These are phyloP conservation scores for Alloscopus bannaensis DNA, from an alignment of 2,888 invertebrate genomes.

Conservation along the genomic window DNA sequence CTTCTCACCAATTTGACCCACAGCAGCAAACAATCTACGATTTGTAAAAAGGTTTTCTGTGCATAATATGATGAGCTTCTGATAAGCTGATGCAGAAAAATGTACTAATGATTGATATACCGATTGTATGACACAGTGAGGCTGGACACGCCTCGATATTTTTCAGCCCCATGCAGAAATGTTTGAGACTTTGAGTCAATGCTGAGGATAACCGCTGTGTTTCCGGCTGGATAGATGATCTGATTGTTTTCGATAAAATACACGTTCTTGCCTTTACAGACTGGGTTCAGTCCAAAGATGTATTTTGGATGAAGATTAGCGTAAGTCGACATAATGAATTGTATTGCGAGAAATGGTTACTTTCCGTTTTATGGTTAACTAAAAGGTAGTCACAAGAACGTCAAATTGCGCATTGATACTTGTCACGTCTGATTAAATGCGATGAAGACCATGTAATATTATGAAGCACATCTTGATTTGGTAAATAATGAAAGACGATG, in stretches of 20 bases:
- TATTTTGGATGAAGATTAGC: slow-evolving; percentile 71
- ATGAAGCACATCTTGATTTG: background rate
- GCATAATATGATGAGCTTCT: slow-evolving; percentile 8
- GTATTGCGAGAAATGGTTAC: background rate
- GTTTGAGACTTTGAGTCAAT: slow-evolving; percentile 75
- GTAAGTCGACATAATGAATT: slow-evolving; percentile 63
- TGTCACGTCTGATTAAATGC: too few relatives aligned
- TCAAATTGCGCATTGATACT: too few relatives aligned
- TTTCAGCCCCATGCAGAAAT: slow-evolving; percentile 76
- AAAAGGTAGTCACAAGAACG: background rate
- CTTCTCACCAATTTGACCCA: slow-evolving; percentile 76
- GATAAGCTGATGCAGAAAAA: background rate
- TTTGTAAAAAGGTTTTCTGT: background rate
- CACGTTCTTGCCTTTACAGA: slow-evolving; percentile 62
- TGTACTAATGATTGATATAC: slow-evolving; percentile 38
- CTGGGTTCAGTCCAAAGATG: slow-evolving; percentile 65
- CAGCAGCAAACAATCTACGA: slow-evolving; percentile 73
- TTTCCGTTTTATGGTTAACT: background rate
- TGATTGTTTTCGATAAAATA: slow-evolving; percentile 70
- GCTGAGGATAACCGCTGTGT: slow-evolving; percentile 76
- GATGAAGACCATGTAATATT: too few relatives aligned
- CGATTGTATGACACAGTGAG: slow-evolving; percentile 67
- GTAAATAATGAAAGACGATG: too few relatives aligned
- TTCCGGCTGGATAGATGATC: slow-evolving; percentile 74
- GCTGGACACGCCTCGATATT: slow-evolving; percentile 74